phyloP scores from a whole-genome alignment of 1,140 invertebrate genomes.

The Zaprionus gabonicus region DNA sequence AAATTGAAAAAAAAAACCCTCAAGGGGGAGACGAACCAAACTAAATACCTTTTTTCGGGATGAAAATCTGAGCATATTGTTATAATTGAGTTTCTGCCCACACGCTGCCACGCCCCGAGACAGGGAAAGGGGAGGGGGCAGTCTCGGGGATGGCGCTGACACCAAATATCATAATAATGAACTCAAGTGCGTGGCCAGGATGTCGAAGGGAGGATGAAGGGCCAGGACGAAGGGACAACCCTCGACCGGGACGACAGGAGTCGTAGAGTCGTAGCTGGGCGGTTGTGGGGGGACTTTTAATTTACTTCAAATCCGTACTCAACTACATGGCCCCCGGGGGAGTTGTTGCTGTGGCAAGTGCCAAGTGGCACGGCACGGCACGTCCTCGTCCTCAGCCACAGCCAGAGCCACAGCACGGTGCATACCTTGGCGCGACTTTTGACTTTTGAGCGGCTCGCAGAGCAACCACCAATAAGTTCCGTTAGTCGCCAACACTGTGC shows the following conservation, averaged over 20 bases:
- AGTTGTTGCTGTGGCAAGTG: constrained; percentile 64
- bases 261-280: background rate
- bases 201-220: no score
- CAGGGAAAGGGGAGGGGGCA: background rate
- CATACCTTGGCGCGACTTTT: constrained; percentile 57
- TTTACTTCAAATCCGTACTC: constrained; percentile 84
- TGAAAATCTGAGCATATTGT: constrained; percentile 83
- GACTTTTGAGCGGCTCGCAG: constrained; percentile 44
- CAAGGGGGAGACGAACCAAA: background rate
- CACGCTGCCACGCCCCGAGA: constrained; percentile 61
- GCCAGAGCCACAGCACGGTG: background rate
- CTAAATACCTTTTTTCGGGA: constrained; percentile 19
- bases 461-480: constrained; percentile 49
- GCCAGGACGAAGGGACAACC: constrained; percentile 20
- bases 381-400: background rate
- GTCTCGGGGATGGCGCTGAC: constrained; percentile 67
- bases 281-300: constrained; percentile 83
- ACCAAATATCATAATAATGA: constrained; percentile 84
- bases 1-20: constrained; percentile 64
- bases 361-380: constrained; percentile 27
- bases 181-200: constrained; percentile 58
- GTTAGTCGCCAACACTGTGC: constrained; percentile 42
- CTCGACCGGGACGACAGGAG: constrained; percentile 6
- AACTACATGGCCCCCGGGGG: constrained; percentile 76
- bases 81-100: constrained; percentile 83